A percentile compares a stretch with the other conserved stretches of the same genome.
Evolutionary conservation across 2,888 invertebrate genomes (phyloP).

Genomic region (Drosophila trichaetosa): DNA sequence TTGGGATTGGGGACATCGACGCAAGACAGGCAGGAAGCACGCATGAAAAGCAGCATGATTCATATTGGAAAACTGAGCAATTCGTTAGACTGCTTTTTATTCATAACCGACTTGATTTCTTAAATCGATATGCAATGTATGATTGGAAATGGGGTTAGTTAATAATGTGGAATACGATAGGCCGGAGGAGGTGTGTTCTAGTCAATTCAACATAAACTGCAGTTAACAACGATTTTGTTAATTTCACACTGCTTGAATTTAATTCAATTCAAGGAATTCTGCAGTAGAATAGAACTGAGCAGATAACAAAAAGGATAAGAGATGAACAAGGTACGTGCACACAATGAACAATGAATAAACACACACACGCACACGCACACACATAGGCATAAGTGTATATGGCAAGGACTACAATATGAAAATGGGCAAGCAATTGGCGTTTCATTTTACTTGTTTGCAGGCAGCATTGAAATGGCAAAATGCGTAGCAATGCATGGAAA

Average conservation of each 20-base stretch:
- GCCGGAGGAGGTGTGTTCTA: no score
- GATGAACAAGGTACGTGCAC: constrained; percentile 64
- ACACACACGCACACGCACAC: constrained; percentile 2
- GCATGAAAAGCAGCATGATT: constrained; percentile 65
- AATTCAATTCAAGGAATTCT: constrained; percentile 43
- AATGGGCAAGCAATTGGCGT: constrained; percentile 63
- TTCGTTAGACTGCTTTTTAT: constrained; percentile 32
- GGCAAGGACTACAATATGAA: constrained; percentile 58
- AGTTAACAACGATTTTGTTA: constrained; percentile 65
- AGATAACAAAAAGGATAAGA: constrained; percentile 45
- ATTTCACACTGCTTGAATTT: constrained; percentile 55
- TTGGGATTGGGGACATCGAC: constrained; percentile 41
- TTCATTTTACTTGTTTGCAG: constrained; percentile 55
- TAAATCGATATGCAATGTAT: constrained; percentile 37
- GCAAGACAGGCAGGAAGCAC: constrained; percentile 64
- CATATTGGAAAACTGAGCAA: constrained; percentile 69
- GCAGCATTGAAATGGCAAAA: constrained; percentile 26
- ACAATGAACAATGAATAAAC: constrained; percentile 48
- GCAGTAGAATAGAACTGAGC: constrained; percentile 7
- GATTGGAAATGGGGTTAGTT: neutral
- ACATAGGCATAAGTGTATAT: neutral
- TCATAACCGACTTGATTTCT: constrained; percentile 23
- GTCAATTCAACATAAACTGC: constrained; percentile 23
- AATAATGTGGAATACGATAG: no score
- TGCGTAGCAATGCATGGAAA: constrained; percentile 65